phyloP scores from a whole-genome alignment of 1,140 invertebrate genomes.

The Drepana arcuata region DNA sequence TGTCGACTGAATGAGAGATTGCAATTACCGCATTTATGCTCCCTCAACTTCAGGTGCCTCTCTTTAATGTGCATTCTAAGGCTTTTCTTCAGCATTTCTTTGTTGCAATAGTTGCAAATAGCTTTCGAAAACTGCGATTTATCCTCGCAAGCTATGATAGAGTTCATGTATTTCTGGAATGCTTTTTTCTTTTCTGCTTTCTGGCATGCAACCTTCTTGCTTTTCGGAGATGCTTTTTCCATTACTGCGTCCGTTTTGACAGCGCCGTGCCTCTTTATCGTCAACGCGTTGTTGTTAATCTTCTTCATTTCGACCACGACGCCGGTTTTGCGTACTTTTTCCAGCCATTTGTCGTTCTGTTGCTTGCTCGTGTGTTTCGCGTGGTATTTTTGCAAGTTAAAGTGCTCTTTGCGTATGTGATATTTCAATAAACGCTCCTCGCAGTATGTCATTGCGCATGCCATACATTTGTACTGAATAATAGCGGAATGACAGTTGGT shows the following conservation, averaged over 20 bases:
- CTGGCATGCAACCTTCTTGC: conserved; percentile 1
- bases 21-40: conserved; percentile 29
- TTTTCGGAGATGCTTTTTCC: neutral
- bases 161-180: conserved; percentile 15
- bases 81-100: conserved; percentile 51
- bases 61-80: conserved; percentile 35
- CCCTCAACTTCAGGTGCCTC: conserved; percentile 30
- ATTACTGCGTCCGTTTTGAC: neutral
- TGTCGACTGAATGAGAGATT: conserved; percentile 20
- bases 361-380: conserved; percentile 14
- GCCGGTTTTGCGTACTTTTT: conserved; percentile 24
- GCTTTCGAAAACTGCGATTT: conserved; percentile 31
- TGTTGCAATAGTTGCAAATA: conserved; percentile 45
- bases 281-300: conserved; percentile 34
- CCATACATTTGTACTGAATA: conserved; percentile 18
- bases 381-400: conserved; percentile 19
- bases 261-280: conserved; percentile 21
- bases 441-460: conserved; percentile 26
- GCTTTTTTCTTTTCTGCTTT: conserved; percentile 3
- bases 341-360: conserved; percentile 47
- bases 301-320: conserved; percentile 40
- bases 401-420: conserved; percentile 36
- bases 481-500: neutral
- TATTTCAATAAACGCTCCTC: conserved; percentile 30
- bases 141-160: conserved; percentile 12